A percentile compares a stretch with the other conserved stretches of the same genome.
Evolutionary conservation across 2,888 invertebrate genomes (phyloP).

Genomic region (Gryllus longicercus): DNA sequence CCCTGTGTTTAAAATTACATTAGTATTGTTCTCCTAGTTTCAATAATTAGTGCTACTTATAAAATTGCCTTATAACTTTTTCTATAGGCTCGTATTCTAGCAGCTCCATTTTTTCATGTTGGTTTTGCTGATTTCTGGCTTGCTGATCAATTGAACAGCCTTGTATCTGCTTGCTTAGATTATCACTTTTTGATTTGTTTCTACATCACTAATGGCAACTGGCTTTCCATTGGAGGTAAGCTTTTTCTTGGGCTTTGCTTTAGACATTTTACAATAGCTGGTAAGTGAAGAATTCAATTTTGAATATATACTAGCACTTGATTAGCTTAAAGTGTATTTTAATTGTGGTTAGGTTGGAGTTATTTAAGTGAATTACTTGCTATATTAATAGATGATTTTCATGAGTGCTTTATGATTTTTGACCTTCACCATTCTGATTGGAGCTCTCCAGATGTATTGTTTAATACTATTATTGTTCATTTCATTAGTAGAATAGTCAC

Average conservation of each 20-base stretch:
- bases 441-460: too few species aligned
- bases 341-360: too few species aligned
- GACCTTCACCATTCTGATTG: too few species aligned
- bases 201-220: constrained; percentile 75
- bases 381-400: too few species aligned
- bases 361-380: too few species aligned
- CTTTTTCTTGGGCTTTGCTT: not conserved
- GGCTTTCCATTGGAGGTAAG: constrained; percentile 60
- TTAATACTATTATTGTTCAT: too few species aligned
- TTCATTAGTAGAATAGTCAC: too few species aligned
- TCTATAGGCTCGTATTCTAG: constrained; percentile 72
- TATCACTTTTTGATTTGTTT: constrained; percentile 92
- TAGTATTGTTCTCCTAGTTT: not conserved
- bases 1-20: not conserved
- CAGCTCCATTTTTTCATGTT: constrained; percentile 90
- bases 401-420: too few species aligned
- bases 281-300: too few species aligned
- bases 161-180: constrained; percentile 85
- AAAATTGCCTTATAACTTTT: constrained; percentile 31
- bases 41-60: too few species aligned
- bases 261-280: not conserved
- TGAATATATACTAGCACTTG: too few species aligned
- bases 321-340: too few species aligned
- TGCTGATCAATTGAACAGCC: constrained; percentile 94
- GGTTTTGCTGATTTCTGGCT: constrained; percentile 98